Evolutionary conservation across 2,888 invertebrate genomes (phyloP), one percentile per base, ranked within the genome.

Genomic region (Cephus nigrinus): DNA sequence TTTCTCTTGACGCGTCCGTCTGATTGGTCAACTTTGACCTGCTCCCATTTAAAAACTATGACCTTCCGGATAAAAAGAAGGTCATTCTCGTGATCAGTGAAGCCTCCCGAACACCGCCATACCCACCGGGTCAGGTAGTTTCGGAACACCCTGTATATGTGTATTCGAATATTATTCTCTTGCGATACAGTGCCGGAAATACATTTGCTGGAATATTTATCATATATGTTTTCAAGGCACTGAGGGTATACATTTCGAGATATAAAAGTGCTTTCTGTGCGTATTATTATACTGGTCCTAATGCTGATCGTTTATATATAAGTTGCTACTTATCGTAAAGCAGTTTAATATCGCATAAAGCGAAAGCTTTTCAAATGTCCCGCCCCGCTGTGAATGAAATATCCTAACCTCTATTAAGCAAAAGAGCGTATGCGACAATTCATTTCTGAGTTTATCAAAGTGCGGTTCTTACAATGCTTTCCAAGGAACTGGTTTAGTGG

Each of bases 261-360:
- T 55, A 55, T 23, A 55, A 23, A 23, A 55, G 23, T 55, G 9
- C 23, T 55, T 5, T 15, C 55, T 55, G 55, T 71, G 32, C 30
- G 15, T 71, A 71, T 71, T 23, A 31, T 71, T 71, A 71, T 71
- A 9, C 12, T 12, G 71, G 31, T 71, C 71, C 33, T 71, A 30
- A 23, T 23, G 74, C 30, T n/a, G 33, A 74, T 74, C 72, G 68
- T 72, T 74, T 74, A 73, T 78, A 84, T 76, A 78, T 71, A 79
- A 76, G 76, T 79, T 76, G 76, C 75, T 80, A 84, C 84, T 84
- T 84, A 84, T 81, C 84, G 83, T 84, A 82, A 84, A 84, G 74
- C 12, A 68, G 23, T 78, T 83, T 84, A 82, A 84, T 83, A 68
- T 71, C 81, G 72, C 80, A 79, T 84, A 83, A 84, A 84, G 35